A percentile compares a stretch with the other conserved stretches of the same genome.
Conservation (phyloP, 2,113 vertebrate species). For the Marmota flaviventris region DNA sequence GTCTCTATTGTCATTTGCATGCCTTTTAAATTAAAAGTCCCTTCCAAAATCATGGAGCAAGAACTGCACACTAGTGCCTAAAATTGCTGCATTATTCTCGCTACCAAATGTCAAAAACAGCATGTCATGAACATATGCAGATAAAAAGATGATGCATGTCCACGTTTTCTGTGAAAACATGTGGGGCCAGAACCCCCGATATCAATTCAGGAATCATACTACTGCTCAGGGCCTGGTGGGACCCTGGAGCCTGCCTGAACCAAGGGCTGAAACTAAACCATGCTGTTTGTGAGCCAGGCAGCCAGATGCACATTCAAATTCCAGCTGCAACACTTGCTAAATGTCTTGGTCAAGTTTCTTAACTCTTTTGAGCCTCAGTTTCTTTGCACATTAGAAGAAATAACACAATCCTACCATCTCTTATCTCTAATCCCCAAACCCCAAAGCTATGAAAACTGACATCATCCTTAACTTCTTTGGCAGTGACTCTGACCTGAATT, state of each 20-base stretch:
- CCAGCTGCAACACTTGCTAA: not conserved
- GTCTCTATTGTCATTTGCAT: not conserved
- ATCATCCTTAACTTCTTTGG: not conserved
- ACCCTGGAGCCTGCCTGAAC: not conserved
- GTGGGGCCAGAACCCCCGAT: too few relatives aligned
- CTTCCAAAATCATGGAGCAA: not conserved
- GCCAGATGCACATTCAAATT: accelerated
- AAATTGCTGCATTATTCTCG: not conserved
- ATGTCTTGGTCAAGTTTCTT: not conserved
- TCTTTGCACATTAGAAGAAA: not conserved
- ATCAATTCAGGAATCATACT: not conserved
- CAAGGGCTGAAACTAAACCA: not conserved
- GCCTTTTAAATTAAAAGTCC: slow-evolving; percentile 28
- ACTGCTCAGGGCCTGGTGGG: not conserved
- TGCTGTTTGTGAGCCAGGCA: not conserved
- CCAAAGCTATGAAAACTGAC: not conserved
- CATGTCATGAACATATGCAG: not conserved
- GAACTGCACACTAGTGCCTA: not conserved
- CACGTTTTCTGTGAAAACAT: not conserved
- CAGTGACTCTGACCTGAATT: not conserved
- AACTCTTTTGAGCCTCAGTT: slow-evolving; percentile 3
- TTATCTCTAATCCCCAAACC: not conserved
- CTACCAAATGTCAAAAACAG: not conserved
- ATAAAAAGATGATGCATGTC: not conserved
- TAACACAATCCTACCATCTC: not conserved